phyloP scores from a whole-genome alignment of 2,888 invertebrate genomes.

The Mythimna albipuncta region DNA sequence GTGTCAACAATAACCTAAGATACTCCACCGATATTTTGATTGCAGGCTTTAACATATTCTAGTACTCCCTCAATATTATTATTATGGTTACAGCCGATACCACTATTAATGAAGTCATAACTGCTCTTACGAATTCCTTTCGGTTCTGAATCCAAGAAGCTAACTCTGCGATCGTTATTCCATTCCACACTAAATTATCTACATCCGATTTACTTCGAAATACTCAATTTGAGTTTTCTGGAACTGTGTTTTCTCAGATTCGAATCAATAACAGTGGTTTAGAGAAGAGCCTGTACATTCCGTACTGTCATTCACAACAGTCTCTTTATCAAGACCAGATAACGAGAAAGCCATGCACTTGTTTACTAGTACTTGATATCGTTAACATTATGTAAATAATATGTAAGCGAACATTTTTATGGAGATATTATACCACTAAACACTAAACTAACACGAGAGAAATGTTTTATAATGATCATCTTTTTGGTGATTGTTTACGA shows the following conservation, averaged over 20 bases:
- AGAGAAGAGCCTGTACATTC: slow-evolving; percentile 7
- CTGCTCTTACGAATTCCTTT: not conserved
- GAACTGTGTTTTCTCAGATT: not conserved
- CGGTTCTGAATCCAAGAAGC: not conserved
- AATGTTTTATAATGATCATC: slow-evolving; percentile 5
- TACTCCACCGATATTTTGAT: not conserved
- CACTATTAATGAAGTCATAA: not conserved
- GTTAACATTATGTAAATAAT: slow-evolving; percentile 33
- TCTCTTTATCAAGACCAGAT: slow-evolving; percentile 49
- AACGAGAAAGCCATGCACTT: slow-evolving; percentile 58
- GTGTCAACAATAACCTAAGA: slow-evolving; percentile 19
- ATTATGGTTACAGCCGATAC: not conserved
- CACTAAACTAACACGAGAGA: slow-evolving; percentile 1
- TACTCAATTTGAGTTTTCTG: not conserved
- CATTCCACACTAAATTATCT: not conserved
- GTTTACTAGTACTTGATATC: slow-evolving; percentile 49
- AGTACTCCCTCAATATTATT: not conserved
- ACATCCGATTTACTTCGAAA: not conserved
- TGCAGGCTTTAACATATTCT: not conserved
- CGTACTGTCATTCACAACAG: slow-evolving; percentile 45
- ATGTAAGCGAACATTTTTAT: slow-evolving; percentile 27
- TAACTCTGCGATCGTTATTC: not conserved
- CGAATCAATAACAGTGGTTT: not conserved
- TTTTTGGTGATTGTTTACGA: not conserved
- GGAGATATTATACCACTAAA: slow-evolving; percentile 3